These are phyloP conservation scores for Telmatochromis brachygnathus DNA, from an alignment of 2,113 vertebrate species.

Conservation along the genomic window DNA sequence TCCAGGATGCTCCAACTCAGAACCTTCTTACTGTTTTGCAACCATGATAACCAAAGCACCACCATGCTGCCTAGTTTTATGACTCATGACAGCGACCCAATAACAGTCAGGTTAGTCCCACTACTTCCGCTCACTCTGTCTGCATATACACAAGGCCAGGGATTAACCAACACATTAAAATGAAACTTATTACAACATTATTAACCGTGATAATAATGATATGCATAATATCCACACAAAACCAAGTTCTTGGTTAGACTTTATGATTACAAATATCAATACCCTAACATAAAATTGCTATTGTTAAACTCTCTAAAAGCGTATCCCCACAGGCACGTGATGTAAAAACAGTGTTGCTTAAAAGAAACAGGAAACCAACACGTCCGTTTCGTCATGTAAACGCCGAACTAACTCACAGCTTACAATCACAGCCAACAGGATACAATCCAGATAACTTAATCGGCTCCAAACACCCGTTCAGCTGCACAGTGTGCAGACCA, in stretches of 20 bases:
- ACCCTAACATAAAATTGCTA: background rate
- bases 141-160: background rate
- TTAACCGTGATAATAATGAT: background rate
- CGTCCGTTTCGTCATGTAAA: accelerated
- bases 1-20: background rate
- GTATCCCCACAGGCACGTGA: background rate
- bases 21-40: background rate
- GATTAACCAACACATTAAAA: background rate
- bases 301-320: background rate
- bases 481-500: background rate
- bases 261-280: background rate
- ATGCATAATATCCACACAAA: accelerated
- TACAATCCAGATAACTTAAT: background rate
- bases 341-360: background rate
- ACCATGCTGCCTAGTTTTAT: background rate
- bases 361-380: accelerated
- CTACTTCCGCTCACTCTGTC: accelerated
- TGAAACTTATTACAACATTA: background rate
- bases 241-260: background rate
- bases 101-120: background rate
- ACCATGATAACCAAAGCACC: background rate
- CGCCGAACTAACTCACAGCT: accelerated
- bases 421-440: background rate
- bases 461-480: background rate
- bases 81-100: background rate